These are phyloP conservation scores for Morus bassanus DNA, from an alignment of 2,797 vertebrate genomes.

Conservation along the genomic window DNA sequence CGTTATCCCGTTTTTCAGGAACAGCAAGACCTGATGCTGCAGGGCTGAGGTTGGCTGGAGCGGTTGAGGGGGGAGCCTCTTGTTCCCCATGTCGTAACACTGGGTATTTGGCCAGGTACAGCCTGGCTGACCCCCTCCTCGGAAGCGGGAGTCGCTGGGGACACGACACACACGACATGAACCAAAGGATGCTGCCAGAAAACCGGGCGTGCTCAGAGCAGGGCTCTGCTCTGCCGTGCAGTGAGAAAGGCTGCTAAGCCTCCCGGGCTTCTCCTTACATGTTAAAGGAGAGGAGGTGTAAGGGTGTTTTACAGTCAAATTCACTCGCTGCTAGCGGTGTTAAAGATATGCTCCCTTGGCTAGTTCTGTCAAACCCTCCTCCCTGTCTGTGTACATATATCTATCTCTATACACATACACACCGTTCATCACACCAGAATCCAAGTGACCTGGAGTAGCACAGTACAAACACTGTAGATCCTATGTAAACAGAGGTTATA, in stretches of 20 bases:
- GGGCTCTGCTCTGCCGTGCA: background rate
- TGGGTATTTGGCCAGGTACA: background rate
- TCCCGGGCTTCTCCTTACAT: background rate
- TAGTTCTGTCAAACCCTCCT: background rate
- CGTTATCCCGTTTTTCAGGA: background rate
- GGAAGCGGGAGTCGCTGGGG: accelerated
- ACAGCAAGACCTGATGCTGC: background rate
- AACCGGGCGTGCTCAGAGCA: accelerated
- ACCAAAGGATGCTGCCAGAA: background rate
- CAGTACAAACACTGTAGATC: constrained; percentile 20
- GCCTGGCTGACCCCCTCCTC: background rate
- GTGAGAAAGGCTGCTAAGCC: background rate
- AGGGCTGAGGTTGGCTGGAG: background rate
- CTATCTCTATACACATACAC: background rate
- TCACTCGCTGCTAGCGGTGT: background rate
- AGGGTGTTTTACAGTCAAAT: background rate
- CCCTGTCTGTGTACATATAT: background rate
- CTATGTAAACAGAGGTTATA: constrained; percentile 28
- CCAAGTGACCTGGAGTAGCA: constrained; percentile 1
- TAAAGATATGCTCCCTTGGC: background rate
- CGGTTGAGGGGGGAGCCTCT: background rate
- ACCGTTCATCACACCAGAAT: background rate
- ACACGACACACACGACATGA: accelerated
- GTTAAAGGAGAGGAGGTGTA: too few species aligned
- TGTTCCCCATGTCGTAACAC: background rate